phyloP scores from a whole-genome alignment of 2,888 invertebrate genomes.

The Lithophane leautieri region DNA sequence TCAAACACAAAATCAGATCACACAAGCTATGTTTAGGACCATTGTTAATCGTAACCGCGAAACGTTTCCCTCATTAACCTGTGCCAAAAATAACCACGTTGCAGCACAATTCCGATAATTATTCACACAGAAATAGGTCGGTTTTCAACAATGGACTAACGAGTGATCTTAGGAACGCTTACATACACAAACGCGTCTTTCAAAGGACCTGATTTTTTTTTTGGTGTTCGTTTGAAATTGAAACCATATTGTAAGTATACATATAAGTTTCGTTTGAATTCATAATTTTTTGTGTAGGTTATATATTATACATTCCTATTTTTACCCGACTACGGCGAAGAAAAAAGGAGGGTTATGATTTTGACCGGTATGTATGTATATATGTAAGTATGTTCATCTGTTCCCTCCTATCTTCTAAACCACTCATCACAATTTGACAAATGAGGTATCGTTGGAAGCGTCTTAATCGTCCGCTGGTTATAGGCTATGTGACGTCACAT shows the following conservation, averaged over 20 bases:
- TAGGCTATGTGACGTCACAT: too few species aligned
- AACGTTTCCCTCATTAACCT: conserved; percentile 49
- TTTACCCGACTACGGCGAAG: too few species aligned
- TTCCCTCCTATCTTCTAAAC: too few species aligned
- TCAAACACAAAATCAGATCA: conserved; percentile 22
- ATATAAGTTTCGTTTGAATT: neutral
- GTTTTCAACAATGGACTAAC: conserved; percentile 49
- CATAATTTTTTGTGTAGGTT: neutral
- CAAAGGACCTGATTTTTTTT: conserved; percentile 12
- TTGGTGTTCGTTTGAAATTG: neutral
- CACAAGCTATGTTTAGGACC: conserved; percentile 20
- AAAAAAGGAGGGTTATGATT: too few species aligned
- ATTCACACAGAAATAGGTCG: conserved; percentile 47
- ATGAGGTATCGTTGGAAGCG: too few species aligned
- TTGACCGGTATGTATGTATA: too few species aligned
- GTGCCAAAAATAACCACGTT: conserved; percentile 52
- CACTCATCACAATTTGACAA: too few species aligned
- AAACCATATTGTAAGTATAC: neutral
- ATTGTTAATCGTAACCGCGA: conserved; percentile 37
- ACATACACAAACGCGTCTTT: conserved; percentile 6
- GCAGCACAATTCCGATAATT: conserved; percentile 43
- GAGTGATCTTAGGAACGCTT: conserved; percentile 22
- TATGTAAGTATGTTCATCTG: too few species aligned
- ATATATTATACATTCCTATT: too few species aligned
- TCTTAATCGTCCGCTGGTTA: too few species aligned